phyloP scores from a whole-genome alignment of 2,113 vertebrate species.

The Tylochromis polylepis region DNA sequence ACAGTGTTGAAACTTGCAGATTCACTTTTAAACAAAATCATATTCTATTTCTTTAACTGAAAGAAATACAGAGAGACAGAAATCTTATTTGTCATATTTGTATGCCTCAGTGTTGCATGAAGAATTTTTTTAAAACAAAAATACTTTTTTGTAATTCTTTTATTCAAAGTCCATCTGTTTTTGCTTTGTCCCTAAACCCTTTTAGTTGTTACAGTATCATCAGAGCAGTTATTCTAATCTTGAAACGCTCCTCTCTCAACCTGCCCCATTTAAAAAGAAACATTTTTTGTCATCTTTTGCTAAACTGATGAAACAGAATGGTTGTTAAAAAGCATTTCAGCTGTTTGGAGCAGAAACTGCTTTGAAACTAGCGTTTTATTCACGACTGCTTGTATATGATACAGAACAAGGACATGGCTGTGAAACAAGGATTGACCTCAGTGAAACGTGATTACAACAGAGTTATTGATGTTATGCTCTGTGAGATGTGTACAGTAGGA shows the following conservation, averaged over 20 bases:
- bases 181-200: neutral
- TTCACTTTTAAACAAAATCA: neutral
- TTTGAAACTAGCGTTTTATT: neutral
- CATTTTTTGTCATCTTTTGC: too few species aligned
- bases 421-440: slow-evolving; percentile 4
- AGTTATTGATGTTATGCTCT: slow-evolving; percentile 4
- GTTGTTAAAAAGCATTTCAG: neutral
- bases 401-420: neutral
- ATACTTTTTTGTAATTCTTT: neutral
- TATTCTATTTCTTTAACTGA: neutral
- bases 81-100: neutral
- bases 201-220: neutral
- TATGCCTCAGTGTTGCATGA: neutral
- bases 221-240: neutral
- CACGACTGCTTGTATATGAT: neutral
- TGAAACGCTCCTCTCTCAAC: neutral
- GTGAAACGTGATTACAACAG: slow-evolving; percentile 8
- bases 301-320: neutral
- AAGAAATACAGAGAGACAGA: neutral
- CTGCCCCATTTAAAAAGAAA: neutral
- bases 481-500: neutral
- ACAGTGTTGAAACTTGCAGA: too few species aligned
- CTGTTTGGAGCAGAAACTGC: neutral
- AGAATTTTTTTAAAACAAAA: neutral
- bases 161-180: neutral